These are phyloP conservation scores for Pandemis heparana DNA, from an alignment of 2,888 invertebrate species.

Conservation along the genomic window DNA sequence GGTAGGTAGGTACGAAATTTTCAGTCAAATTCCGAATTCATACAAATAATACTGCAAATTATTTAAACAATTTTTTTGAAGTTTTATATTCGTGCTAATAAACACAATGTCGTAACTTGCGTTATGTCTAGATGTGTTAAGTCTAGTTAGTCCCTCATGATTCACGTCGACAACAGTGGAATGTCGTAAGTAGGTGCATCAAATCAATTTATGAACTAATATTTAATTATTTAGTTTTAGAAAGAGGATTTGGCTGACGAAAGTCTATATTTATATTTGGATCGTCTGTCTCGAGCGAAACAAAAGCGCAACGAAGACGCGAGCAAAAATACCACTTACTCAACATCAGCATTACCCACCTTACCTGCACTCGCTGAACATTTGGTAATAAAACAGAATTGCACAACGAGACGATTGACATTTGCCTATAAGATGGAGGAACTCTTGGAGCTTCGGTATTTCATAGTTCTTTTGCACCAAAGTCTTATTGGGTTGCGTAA, in stretches of 20 bases:
- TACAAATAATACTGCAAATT: no score
- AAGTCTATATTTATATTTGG: background rate
- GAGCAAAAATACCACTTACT: constrained; percentile 65
- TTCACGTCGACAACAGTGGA: background rate
- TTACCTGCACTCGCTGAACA: constrained; percentile 52
- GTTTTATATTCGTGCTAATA: background rate
- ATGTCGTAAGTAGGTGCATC: background rate
- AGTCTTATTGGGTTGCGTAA: constrained; percentile 50
- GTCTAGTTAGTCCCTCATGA: constrained; percentile 42
- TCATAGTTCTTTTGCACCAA: constrained; percentile 53
- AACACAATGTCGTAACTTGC: background rate
- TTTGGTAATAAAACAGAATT: constrained; percentile 76
- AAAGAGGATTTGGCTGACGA: background rate
- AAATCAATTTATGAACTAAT: background rate
- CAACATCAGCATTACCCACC: constrained; percentile 58
- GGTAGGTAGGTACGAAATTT: no score
- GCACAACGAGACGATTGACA: constrained; percentile 77
- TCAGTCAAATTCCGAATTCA: no score
- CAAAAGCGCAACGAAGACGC: constrained; percentile 56
- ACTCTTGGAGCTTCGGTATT: constrained; percentile 56
- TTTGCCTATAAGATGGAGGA: constrained; percentile 68
- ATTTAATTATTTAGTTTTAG: background rate
- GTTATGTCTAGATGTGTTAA: background rate
- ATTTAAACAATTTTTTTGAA: background rate
- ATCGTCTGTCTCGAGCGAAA: constrained; percentile 17